Conservation (phyloP, 2,888 invertebrate species). For the Eilema sororculum region DNA sequence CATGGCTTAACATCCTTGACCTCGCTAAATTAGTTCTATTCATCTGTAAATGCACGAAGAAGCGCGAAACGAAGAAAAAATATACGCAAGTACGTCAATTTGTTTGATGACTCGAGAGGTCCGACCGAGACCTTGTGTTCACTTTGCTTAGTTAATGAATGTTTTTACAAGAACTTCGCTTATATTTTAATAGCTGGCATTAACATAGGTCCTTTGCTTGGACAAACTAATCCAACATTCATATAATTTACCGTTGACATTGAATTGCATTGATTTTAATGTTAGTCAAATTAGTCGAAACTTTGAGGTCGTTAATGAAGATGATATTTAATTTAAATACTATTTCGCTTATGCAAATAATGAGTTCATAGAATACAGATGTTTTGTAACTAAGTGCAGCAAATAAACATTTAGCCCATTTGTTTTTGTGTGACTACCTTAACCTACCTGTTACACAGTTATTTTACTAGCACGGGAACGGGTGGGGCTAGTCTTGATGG, state of each 20-base stretch:
- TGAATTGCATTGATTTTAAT: neutral
- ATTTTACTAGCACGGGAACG: no score
- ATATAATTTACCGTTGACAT: neutral
- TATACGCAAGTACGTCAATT: neutral
- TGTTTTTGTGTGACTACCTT: no score
- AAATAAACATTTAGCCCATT: no score
- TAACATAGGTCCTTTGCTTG: neutral
- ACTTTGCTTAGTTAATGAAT: neutral
- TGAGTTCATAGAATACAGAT: neutral
- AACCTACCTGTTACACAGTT: no score
- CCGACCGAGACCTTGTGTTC: conserved; percentile 8
- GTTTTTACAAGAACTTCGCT: neutral
- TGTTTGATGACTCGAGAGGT: neutral
- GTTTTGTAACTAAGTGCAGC: no score
- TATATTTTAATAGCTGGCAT: neutral
- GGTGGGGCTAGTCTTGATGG: no score
- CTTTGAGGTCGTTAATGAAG: neutral
- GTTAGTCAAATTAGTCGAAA: neutral
- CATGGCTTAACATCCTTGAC: conserved; percentile 16
- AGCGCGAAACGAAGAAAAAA: conserved; percentile 31
- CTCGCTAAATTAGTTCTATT: conserved; percentile 16
- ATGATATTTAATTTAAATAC: neutral
- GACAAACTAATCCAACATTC: neutral
- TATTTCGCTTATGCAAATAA: neutral
- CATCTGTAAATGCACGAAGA: conserved; percentile 10